phyloP scores from a whole-genome alignment of 1,140 invertebrate species.

The Camponotus floridanus region DNA sequence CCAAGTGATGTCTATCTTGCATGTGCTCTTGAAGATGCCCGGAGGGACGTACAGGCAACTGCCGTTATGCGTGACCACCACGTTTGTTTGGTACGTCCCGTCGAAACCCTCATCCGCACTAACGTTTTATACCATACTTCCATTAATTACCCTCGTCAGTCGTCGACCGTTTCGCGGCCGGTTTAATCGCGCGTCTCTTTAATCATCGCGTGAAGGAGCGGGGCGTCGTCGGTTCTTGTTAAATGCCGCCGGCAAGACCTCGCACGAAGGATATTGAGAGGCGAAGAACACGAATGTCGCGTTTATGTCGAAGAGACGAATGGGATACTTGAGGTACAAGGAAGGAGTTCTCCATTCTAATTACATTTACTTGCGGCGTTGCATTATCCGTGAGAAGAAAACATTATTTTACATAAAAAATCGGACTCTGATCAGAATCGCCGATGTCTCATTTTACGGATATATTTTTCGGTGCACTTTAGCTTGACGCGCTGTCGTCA shows the following conservation, averaged over 20 bases:
- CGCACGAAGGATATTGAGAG: conserved; percentile 42
- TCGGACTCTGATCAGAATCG: neutral
- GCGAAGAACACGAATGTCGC: conserved; percentile 23
- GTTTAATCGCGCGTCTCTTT: conserved; percentile 54
- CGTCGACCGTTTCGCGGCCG: conserved; percentile 65
- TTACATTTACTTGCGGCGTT: conserved; percentile 10
- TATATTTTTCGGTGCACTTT: neutral
- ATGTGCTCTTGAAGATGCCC: conserved; percentile 99
- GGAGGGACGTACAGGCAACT: conserved; percentile 98
- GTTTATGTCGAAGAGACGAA: neutral
- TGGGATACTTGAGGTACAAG: neutral
- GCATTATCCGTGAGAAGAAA: neutral
- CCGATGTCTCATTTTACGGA: neutral
- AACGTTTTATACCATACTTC: conserved; percentile 82
- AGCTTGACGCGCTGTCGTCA: neutral
- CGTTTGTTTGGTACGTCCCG: conserved; percentile 98
- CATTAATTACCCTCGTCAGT: conserved; percentile 74
- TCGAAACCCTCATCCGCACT: conserved; percentile 99
- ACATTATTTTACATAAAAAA: neutral
- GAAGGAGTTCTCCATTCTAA: conserved; percentile 32
- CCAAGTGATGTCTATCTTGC: conserved; percentile 99
- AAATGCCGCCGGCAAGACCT: conserved; percentile 7
- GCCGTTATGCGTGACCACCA: conserved; percentile 98
- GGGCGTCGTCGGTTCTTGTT: conserved; percentile 53
- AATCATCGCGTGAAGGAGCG: conserved; percentile 27